Evolutionary conservation across 2,113 vertebrate genomes (phyloP).

Genomic region (Calidris pugnax): DNA sequence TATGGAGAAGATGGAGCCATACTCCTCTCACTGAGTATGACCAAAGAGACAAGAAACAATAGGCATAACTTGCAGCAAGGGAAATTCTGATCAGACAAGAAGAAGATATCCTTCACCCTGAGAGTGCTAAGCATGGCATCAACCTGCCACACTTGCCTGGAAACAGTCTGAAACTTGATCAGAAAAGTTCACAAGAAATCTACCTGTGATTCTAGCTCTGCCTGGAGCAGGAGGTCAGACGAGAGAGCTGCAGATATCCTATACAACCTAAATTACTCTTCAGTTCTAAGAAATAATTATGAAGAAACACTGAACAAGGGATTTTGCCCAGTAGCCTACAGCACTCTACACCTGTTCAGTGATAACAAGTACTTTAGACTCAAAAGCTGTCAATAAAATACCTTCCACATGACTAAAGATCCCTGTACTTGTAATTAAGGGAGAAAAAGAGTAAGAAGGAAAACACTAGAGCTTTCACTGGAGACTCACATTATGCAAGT

Average conservation of each 20-base stretch:
- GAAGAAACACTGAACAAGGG: neutral
- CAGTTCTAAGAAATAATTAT: neutral
- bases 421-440: neutral
- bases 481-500: neutral
- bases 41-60: neutral
- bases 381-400: conserved; percentile 18
- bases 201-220: neutral
- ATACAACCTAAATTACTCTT: neutral
- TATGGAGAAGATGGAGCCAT: neutral
- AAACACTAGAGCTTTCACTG: neutral
- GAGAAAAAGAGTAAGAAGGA: neutral
- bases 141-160: neutral
- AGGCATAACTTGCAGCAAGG: neutral
- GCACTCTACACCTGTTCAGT: neutral
- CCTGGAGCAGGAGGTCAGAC: neutral
- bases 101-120: neutral
- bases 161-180: neutral
- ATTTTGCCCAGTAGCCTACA: neutral
- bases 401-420: neutral
- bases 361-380: neutral
- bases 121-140: neutral
- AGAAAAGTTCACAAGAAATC: neutral
- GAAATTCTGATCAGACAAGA: neutral
- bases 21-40: neutral
- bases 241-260: neutral